Conservation (phyloP, 2,797 vertebrate genomes). For the Tokudaia tokunoshimensis region DNA sequence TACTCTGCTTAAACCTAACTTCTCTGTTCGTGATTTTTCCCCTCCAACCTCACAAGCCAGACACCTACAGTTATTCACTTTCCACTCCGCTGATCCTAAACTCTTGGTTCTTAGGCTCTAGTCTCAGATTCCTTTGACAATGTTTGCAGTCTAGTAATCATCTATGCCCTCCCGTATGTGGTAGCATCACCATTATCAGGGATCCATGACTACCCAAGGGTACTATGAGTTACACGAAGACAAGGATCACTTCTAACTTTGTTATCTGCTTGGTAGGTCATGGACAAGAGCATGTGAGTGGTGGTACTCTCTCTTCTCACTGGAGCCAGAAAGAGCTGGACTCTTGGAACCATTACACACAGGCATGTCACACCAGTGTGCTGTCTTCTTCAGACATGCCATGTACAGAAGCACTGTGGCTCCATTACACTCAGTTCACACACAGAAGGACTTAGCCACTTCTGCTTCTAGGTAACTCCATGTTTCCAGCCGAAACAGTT, state of each 20-base stretch:
- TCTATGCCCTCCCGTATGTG: background rate
- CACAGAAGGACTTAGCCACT: background rate
- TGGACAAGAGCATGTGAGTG: background rate
- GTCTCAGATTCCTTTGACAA: background rate
- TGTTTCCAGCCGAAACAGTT: background rate
- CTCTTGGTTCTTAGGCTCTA: background rate
- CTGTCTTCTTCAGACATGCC: background rate
- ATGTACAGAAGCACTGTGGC: too few relatives aligned
- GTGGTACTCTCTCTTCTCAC: background rate
- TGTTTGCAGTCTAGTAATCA: background rate
- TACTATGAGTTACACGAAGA: background rate
- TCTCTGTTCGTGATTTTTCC: background rate
- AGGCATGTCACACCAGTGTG: background rate
- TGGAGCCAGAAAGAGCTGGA: background rate
- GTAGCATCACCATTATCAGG: background rate
- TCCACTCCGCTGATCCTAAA: background rate
- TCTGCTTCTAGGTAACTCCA: background rate
- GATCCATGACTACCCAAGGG: background rate
- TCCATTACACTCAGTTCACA: background rate
- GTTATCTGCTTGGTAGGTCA: background rate
- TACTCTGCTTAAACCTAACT: background rate
- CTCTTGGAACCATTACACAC: accelerated
- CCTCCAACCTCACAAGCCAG: background rate
- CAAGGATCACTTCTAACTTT: background rate
- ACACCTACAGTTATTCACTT: background rate